Evolutionary conservation across 2,113 vertebrate species (phyloP), one percentile per base, ranked within the genome.

Genomic region (Stomatorhinus ivindoensis): DNA sequence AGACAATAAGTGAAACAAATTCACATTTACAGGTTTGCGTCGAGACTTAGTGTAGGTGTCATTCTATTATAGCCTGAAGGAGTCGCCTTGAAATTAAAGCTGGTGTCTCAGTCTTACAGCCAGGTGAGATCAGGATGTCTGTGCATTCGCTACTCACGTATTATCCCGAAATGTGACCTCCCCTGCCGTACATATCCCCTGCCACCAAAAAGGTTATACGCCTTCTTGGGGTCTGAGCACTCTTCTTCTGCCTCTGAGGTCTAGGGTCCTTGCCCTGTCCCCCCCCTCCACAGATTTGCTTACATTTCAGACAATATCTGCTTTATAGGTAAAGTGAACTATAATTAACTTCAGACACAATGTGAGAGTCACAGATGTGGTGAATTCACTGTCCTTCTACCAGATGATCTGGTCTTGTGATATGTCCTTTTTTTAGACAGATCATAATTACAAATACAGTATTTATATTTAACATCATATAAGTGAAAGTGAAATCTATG

Each of bases 301-400:
- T 94, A 95, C 94, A 94, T 95, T 96, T 96, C 95, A 96, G 91
- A 95, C 95, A 92, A 90, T 92, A 96, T 96, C 96, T 96, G 92
- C 93, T 95, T 94, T 94, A 94, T 94, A 94, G 91, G 92, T 91
- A 90, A 92, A 51, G 65, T 92, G 46, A 91, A 93, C 95, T 94
- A 95, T 94, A 94, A 94, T 95, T 94, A 95, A 94, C 92, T 93
- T 90, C 80, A 89, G 93, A 93, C 92, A 93, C 93, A 55, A 87
- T 90, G 87, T 92, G 90, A 91, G 91, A 90, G 89, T 91, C 31
- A 89, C 76, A 58, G 48, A 50, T 13, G 55, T 61, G 55, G 21
- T 61, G 24, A 61, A 61, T 61, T 58, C 55, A 58, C 61, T 89
- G 89, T 58, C 88, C 17, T 7, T 55, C 88, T 31, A 88, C 58